Evolutionary conservation across 2,113 vertebrate species (phyloP).

Genomic region (Morone chrysops): DNA sequence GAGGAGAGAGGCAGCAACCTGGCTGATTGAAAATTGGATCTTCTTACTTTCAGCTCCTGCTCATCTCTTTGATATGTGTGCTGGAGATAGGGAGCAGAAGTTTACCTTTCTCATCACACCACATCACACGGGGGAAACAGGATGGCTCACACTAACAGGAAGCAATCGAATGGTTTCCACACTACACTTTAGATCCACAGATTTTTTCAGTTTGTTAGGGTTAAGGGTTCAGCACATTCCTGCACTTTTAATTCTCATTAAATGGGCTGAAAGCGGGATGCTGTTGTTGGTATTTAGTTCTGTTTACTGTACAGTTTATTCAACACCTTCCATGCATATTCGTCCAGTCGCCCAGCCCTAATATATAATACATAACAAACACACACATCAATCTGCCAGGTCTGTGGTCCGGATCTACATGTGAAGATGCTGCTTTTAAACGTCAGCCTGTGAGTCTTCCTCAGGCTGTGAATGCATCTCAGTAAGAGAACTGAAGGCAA

Average conservation of each 20-base stretch:
- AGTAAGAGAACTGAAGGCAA: too few relatives aligned
- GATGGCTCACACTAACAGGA: background rate
- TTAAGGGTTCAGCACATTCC: background rate
- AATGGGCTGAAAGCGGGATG: background rate
- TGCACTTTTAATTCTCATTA: background rate
- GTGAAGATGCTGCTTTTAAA: too few relatives aligned
- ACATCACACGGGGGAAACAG: conserved; percentile 8
- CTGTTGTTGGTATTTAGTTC: background rate
- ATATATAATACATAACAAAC: too few relatives aligned
- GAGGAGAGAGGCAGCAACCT: conserved; percentile 39
- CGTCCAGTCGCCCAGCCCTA: too few relatives aligned
- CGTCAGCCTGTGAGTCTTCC: too few relatives aligned
- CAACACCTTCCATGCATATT: too few relatives aligned
- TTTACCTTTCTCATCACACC: conserved; percentile 53
- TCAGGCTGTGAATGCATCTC: too few relatives aligned
- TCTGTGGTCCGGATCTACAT: too few relatives aligned
- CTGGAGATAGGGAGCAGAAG: background rate
- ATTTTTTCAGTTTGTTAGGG: background rate
- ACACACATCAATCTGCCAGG: too few relatives aligned
- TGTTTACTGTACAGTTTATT: background rate
- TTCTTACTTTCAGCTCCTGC: conserved; percentile 41
- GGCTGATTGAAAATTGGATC: conserved; percentile 39
- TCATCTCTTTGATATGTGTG: conserved; percentile 31
- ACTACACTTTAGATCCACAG: background rate
- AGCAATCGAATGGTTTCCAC: background rate